Evolutionary conservation across 2,797 vertebrate genomes (phyloP), one percentile per base, ranked within the genome.

Genomic region (Enteromius unitaeniatus): DNA sequence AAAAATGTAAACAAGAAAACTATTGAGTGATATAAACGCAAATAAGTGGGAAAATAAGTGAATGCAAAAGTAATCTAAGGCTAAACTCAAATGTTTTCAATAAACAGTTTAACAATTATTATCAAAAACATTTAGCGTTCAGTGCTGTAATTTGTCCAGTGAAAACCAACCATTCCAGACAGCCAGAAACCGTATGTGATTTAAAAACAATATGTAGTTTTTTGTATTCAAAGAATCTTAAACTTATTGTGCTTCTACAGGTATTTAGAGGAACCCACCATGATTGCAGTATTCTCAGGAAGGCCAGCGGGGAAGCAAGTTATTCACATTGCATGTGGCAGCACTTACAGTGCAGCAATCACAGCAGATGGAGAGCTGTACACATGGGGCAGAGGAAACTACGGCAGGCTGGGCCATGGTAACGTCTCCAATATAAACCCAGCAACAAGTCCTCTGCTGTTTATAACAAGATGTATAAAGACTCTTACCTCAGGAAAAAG

Each of bases 321-420:
- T 85, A 94, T 98, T 23, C 96, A 98, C 74, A 92, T 99, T 5
- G 97, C 97, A 0, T 99, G 98, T 65, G 98, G 98, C 49, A 99
- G 98, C 93, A 99, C 98, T 0, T 99, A 99, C 75, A 99, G 98
- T 0, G 96, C 97, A 0, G 98, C 97, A 0, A 94, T 99, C 89
- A 99, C 97, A 6, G 96, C 97, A 0, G 98, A 99, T 69, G 98
- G 98, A 21, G 98, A 99, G 87, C 94, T 99, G 1, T 99, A 97
- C 58, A 99, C 98, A 0, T 99, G 98, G 98, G 98, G 98, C 67
- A 90, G 97, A 51, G 98, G 98, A 55, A 99, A 99, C 94, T 99
- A 99, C 0, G 98, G 98, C 78, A 95, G 98, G 0, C 95, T 99
- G 49, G 98, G 98, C 42, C 98, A 99, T 4, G 98, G 98, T 99